Conservation (phyloP, 1,140 invertebrate genomes). For the Cydia amplana region DNA sequence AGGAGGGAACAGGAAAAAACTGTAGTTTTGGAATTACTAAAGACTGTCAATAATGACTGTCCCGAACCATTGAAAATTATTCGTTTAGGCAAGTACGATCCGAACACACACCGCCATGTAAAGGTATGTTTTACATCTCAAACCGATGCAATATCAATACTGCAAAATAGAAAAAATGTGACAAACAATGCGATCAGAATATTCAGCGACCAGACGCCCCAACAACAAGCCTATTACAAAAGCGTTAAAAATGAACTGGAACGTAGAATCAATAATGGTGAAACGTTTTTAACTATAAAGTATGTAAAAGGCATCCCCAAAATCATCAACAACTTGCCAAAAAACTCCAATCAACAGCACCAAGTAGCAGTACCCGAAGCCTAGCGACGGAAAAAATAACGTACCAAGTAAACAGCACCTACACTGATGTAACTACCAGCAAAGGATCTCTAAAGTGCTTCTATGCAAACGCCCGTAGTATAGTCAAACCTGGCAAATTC, state of each 20-base stretch:
- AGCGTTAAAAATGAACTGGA: not conserved
- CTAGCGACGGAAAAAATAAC: not conserved
- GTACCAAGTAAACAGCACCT: not conserved
- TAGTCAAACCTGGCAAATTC: too few species aligned
- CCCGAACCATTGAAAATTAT: not conserved
- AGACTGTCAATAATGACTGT: not conserved
- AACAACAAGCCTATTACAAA: conserved; percentile 32
- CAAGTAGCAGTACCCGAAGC: not conserved
- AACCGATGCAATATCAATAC: not conserved
- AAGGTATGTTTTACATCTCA: not conserved
- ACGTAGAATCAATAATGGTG: too few species aligned
- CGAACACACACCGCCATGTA: not conserved
- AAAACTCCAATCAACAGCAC: not conserved
- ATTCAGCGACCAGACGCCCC: conserved; percentile 36
- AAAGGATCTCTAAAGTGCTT: not conserved
- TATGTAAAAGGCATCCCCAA: too few species aligned
- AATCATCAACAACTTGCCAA: too few species aligned
- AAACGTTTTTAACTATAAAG: too few species aligned
- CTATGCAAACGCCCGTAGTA: too few species aligned
- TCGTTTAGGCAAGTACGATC: not conserved
- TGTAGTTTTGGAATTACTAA: not conserved
- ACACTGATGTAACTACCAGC: not conserved
- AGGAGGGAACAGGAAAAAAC: not conserved
- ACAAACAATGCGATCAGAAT: conserved; percentile 28
- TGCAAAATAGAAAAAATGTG: conserved; percentile 15